Conservation (phyloP, 2,797 vertebrate species). For the Dromococcyx pavoninus region DNA sequence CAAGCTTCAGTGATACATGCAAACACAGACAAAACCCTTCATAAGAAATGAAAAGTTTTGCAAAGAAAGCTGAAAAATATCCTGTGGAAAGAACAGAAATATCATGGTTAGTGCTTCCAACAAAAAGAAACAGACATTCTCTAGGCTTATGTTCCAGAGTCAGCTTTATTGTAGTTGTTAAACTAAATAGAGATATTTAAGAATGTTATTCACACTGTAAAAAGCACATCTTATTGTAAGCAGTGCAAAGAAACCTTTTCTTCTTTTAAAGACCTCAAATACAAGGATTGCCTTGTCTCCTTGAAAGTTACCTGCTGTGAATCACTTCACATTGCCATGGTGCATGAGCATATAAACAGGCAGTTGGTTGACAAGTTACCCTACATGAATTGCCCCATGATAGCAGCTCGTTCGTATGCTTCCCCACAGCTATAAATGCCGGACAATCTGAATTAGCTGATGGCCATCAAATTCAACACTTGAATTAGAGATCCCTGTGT, state of each 20-base stretch:
- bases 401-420: fast-evolving
- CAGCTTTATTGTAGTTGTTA: slow-evolving; percentile 46
- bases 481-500: background rate
- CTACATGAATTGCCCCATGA: background rate
- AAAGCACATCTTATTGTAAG: background rate
- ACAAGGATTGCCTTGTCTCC: background rate
- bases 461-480: background rate
- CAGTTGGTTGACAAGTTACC: background rate
- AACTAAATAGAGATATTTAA: slow-evolving; percentile 47
- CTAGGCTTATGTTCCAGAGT: slow-evolving; percentile 21
- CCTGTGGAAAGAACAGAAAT: slow-evolving; percentile 36
- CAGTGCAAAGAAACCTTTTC: background rate
- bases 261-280: background rate
- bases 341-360: background rate
- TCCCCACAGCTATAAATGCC: background rate
- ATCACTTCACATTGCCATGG: background rate
- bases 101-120: slow-evolving; percentile 21
- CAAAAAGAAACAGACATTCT: slow-evolving; percentile 31
- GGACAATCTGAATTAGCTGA: background rate
- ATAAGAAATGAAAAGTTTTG: slow-evolving; percentile 43
- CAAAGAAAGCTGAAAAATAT: slow-evolving; percentile 45
- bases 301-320: background rate
- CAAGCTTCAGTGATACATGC: slow-evolving; percentile 32
- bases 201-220: background rate
- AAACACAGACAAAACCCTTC: slow-evolving; percentile 45